Conservation (phyloP, 2,113 vertebrate species). For the Osmerus eperlanus region DNA sequence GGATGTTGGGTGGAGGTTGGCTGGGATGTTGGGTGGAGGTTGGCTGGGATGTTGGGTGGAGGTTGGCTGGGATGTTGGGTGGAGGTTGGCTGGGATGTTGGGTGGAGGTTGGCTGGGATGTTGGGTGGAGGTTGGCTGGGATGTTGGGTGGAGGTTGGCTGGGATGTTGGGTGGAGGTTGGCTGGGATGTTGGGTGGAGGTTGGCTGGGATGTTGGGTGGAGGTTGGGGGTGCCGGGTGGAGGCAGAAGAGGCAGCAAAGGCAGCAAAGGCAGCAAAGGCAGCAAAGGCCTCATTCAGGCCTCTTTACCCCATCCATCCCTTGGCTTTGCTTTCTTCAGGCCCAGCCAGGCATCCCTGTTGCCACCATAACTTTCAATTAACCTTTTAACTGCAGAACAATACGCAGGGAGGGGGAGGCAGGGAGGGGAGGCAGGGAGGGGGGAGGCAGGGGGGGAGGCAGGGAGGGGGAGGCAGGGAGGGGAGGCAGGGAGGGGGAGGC, state of each 20-base stretch:
- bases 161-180: neutral
- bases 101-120: neutral
- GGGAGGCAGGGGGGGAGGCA: too few relatives aligned
- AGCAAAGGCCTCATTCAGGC: conserved; percentile 61
- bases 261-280: conserved; percentile 37
- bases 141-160: neutral
- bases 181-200: too few relatives aligned
- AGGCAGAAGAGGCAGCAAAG: too few relatives aligned
- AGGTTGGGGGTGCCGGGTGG: conserved; percentile 31
- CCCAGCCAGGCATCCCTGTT: conserved; percentile 78
- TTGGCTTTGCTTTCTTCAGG: conserved; percentile 73
- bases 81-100: neutral
- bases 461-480: too few relatives aligned
- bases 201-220: too few relatives aligned
- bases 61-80: conserved; percentile 31
- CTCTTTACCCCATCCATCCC: conserved; percentile 58
- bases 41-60: neutral
- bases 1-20: conserved; percentile 9
- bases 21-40: too few relatives aligned
- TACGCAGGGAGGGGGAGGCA: conserved; percentile 43
- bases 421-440: too few relatives aligned
- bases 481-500: too few relatives aligned
- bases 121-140: neutral
- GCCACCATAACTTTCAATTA: conserved; percentile 82
- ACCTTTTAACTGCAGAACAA: conserved; percentile 76